Base-by-base conservation (phyloP, 2,888 invertebrate species). In the Brassicogethes aeneus region DNA sequence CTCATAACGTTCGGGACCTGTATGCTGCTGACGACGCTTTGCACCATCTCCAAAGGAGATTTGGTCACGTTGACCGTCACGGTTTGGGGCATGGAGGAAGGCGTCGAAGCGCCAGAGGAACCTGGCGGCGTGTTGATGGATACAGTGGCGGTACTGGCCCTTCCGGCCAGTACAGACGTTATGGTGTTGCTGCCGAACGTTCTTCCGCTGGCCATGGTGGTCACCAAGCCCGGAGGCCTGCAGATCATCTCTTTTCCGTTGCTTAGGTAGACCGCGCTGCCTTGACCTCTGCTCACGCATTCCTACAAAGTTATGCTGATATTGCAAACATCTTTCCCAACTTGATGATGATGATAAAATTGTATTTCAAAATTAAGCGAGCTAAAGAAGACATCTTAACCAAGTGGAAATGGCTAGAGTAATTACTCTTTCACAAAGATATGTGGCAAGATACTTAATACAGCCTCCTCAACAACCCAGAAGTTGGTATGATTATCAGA, bases 181-280 rank as follows among this genome's bases (percentile, higher is more conserved):
- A 88, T 83, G 0, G 88, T 87, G 59, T 87, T 87, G 50, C 86
- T 77, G 23, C 84, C 83, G 2, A 80, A 80, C 1, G 85, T 85
- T 59, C 84, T 79, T 5, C 85, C 80, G 57, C 83, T 82, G 0
- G 84, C 84, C 75, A 77, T 77, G 1, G 77, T 76, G 1, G 76
- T 77, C 10, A 76, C 75, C 10, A 74, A 57, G 10, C 72, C 66
- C 1, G 65, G 64, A 23, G 54, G 42, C 38, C 16, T 14, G 45
- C 48, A 2, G 40, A 35, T 17, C 36, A 37, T 37, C 45, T 41
- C 30, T 50, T 40, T 44, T 23, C 10, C 10, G 23, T 23, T 23
- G 23, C 23, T 10, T 23, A 23, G 23, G 23, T 23, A 7, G 23
- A 10, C 10, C 7, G 23, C 10, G 23, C 7, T 23, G 23, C 23